Conservation (phyloP, 2,888 invertebrate genomes). For the Quadroppia sp. region DNA sequence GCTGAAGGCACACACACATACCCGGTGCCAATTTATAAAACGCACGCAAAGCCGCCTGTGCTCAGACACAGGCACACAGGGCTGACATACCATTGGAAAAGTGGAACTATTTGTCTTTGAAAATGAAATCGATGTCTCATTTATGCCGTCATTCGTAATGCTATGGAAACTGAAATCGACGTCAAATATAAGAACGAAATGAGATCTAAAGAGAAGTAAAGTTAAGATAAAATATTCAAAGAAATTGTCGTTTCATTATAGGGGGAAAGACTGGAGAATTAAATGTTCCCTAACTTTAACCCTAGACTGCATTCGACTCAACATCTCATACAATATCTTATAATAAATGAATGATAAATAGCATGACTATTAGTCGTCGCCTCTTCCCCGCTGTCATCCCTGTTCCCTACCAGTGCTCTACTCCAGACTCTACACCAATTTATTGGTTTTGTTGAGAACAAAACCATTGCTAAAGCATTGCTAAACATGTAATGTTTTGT, state of each 20-base stretch:
- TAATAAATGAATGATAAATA: neutral
- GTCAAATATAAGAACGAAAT: neutral
- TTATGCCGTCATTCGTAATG: conserved; percentile 33
- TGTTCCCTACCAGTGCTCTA: no score
- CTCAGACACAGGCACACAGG: no score
- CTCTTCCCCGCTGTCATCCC: no score
- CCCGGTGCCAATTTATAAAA: no score
- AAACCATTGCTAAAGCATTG: neutral
- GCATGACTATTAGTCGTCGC: no score
- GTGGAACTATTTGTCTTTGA: conserved; percentile 35
- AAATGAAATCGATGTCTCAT: conserved; percentile 37
- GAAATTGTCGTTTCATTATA: neutral
- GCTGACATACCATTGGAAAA: neutral
- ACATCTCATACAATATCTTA: neutral
- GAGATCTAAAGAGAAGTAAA: neutral
- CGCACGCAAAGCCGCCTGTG: no score
- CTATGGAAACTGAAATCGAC: conserved; percentile 32
- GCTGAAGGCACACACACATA: neutral
- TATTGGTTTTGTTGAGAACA: neutral
- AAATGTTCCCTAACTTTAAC: conserved; percentile 10
- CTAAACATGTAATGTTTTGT: neutral
- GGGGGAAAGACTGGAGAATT: neutral
- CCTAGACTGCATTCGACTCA: neutral
- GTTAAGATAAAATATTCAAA: neutral
- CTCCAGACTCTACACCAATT: neutral